Base-by-base conservation (phyloP, 2,888 invertebrate species). In the Pyrochroa serraticornis region DNA sequence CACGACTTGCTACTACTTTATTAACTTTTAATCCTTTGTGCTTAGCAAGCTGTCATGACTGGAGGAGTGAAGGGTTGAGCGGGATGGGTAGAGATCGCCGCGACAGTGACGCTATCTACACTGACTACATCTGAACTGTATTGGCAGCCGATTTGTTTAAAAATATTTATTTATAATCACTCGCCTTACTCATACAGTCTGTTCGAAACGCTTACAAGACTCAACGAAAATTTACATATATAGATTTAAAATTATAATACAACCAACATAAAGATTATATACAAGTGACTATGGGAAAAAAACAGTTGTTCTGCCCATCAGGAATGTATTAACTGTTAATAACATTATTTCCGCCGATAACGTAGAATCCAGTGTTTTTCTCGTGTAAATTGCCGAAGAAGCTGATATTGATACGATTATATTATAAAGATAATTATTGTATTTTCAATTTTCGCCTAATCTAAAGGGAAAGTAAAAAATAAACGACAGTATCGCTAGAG, bases 41-140 rank as follows among this genome's bases (percentile, higher is more conserved):
- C 67, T 58, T 48, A 46, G 36, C 65, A 83, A 81, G 74, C 79
- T 68, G 77, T 82, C 1, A 82, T 83, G 8, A 82, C 82, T 1
- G 84, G 83, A 7, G 79, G 82, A 0, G 88, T 90, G 7, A 91
- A 90, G 66, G 84, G 93, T 55, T 78, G 93, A 65, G 93, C 93
- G 0, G 93, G 93, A 22, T 3, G 5, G 22, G 22, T n/a, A n/a
- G n/a, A n/a, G n/a, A n/a, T n/a, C n/a, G n/a, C n/a, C n/a, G n/a
- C n/a, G n/a, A 33, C 7, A 33, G 7, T 33, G 33, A 7, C 33
- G 7, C 6, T 33, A 7, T 7, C 33, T 33, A 33, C 10, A 38
- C 39, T 7, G 10, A 3, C 13, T 9, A 6, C 1, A 22, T 22
- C 22, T 22, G 22, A 22, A 3, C 39, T 39, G n/a, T 39, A 8